Base-by-base conservation (phyloP, 2,113 vertebrate species). In the Girardinichthys multiradiatus region DNA sequence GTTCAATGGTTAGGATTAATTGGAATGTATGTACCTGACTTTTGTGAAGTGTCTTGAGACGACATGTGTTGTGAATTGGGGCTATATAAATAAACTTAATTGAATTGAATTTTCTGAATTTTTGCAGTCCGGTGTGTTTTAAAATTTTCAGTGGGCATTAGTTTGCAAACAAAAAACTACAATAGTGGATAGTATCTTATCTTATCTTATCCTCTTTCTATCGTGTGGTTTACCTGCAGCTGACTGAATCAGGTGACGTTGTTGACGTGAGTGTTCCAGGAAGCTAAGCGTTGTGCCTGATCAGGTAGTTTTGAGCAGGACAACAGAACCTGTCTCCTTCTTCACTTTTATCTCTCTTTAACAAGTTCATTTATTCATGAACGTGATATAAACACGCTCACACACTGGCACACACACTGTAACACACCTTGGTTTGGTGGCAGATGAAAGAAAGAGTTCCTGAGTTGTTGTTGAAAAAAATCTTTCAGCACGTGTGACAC, bases 331-430 rank as follows among this genome's bases (percentile, higher is more conserved):
- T 90, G 89, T 91, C 87, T 90, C 62, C 74, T 79, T 70, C 76
- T 58, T 85, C 70, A 68, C 80, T 85, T 92, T 92, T 85, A 92
- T 90, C 83, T 91, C 80, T 65, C 76, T 88, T 92, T 89, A 90
- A 92, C 91, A 91, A 91, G 85, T 91, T 89, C 82, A 92, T 89
- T 90, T 91, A 92, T 92, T 90, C 89, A 92, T 90, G 83, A 87
- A 65, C 29, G 59, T 33, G 45, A 68, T 63, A 80, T 70, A 64
- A 29, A 70, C 72, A 65, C 61, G 30, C 39, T 61, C 48, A 59
- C 68, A 39, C 54, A 73, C 62, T 59, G 68, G 66, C 77, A 51
- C 42, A 81, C 68, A 39, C 54, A 73, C 62, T 59, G 68, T 63
- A 75, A 51, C 42, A 81, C 77, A 79, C 80, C 21, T 72, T 83